Base-by-base conservation (phyloP, 2,113 vertebrate species). In the Pteropus alecto region DNA sequence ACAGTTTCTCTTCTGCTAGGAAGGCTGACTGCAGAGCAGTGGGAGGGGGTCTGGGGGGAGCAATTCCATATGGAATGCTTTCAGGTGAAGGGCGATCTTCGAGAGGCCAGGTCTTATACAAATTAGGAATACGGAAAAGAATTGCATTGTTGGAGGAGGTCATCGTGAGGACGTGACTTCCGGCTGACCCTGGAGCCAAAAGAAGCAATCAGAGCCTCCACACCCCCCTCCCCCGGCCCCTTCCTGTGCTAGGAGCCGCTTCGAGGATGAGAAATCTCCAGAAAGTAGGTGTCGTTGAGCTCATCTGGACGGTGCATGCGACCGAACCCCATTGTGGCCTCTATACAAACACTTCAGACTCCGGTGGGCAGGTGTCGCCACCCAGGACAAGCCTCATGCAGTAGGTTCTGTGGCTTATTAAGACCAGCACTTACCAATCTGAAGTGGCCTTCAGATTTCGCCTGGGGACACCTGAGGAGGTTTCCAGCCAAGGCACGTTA, bases 1-100 rank as follows among this genome's bases (percentile, higher is more conserved):
- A 60, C 71, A 76, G 2, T 2, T 4, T 71, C 16, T 93, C 22
- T 83, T 58, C 11, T 12, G 4, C 38, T 26, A 0, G 15, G 46
- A 74, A 43, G 26, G 54, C 26, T 81, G 67, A 13, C 56, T 21
- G 26, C 15, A 28, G 26, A 22, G 67, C 19, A 22, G 2, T 12
- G 58, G 65, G n/a, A 67, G 33, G 24, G 7, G 76, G 28, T 0
- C 6, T 21, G 12, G 3, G 22, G 18, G 6, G 1, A 7, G 7
- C 6, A 3, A 58, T n/a, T 28, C 51, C 26, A 19, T 11, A 22
- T 0, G 19, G 28, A 60, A 48, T 33, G 46, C 21, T 9, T 74
- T 70, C 24, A 46, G 73, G 54, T 30, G 30, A 51, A 71, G 2
- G 5, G 6, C 35, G 38, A 18, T 67, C 48, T 77, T 41, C 71